Evolutionary conservation across 2,113 vertebrate species (phyloP), one percentile per base, ranked within the genome.

Genomic region (Coturnix japonica): DNA sequence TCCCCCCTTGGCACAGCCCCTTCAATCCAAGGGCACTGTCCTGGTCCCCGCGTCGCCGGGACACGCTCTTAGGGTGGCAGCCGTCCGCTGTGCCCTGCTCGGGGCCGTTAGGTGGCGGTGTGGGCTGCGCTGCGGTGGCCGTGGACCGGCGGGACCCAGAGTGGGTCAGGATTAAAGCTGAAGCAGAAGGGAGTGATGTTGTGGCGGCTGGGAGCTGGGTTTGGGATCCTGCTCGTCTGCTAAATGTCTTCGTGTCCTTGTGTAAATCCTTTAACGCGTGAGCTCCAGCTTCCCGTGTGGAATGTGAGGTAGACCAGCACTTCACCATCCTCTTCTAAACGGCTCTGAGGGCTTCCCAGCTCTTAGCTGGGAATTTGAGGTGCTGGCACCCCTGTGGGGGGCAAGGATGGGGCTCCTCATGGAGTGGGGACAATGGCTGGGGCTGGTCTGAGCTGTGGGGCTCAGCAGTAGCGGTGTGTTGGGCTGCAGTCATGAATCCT

Each of bases 231-330:
- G 78, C 78, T 51, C 75, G 46, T 61, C 51, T 65, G 9, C 81
- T 31, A 13, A 65, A 41, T 39, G 2, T 5, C 72, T 57, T 71
- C 0, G 37, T 54, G 28, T 44, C 89, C 84, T 35, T 39, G 37
- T 0, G 2, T 94, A 66, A 96, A 93, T 96, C 92, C 30, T 66
- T 91, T 82, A 30, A 89, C 92, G 92, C 67, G 6, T 89, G 83
- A 93, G 87, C 72, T 94, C 75, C 89, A 49, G 93, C 91, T 95
- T 95, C 94, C 91, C 59, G 56, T 83, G 6, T 95, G 92, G 95
- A 96, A 96, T 92, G 92, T 53, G 84, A 90, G 89, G 77, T 54
- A 9, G 89, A 51, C 4, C 25, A 69, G 67, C 60, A 7, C 78
- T 74, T 57, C 43, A 33, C 56, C 81, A 76, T 54, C 46, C 3